Conservation (phyloP, 2,113 vertebrate species). For the Pyrgilauda ruficollis region DNA sequence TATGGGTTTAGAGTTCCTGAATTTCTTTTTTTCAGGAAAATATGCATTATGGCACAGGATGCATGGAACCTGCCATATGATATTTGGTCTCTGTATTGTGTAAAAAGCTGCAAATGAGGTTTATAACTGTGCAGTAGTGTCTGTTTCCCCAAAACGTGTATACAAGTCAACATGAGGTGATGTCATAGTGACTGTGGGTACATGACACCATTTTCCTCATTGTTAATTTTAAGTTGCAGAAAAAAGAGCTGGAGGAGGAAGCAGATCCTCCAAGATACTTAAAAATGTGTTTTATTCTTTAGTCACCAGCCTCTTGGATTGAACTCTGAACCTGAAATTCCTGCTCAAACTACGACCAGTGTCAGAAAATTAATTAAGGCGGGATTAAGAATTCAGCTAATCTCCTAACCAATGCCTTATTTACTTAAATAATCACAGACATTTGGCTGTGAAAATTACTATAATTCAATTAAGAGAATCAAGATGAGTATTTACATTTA, state of each 20-base stretch:
- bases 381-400: not conserved
- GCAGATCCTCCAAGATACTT: not conserved
- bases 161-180: not conserved
- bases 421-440: not conserved
- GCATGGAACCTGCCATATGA: fast-evolving
- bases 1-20: not conserved
- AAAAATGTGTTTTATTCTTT: not conserved
- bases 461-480: not conserved
- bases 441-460: not conserved
- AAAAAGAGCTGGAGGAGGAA: not conserved
- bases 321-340: not conserved
- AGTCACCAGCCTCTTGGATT: not conserved
- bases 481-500: not conserved
- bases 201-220: not conserved
- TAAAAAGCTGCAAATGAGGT: not conserved
- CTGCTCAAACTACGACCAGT: not conserved
- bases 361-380: not conserved
- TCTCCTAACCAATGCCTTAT: not conserved
- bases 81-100: not conserved
- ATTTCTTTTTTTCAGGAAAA: not conserved
- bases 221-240: not conserved
- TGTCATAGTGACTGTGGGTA: not conserved
- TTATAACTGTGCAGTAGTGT: not conserved
- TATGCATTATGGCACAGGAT: not conserved
- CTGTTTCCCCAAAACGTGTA: not conserved